Evolutionary conservation across 2,113 vertebrate species (phyloP), one percentile per base, ranked within the genome.

Genomic region (Scomber colias): DNA sequence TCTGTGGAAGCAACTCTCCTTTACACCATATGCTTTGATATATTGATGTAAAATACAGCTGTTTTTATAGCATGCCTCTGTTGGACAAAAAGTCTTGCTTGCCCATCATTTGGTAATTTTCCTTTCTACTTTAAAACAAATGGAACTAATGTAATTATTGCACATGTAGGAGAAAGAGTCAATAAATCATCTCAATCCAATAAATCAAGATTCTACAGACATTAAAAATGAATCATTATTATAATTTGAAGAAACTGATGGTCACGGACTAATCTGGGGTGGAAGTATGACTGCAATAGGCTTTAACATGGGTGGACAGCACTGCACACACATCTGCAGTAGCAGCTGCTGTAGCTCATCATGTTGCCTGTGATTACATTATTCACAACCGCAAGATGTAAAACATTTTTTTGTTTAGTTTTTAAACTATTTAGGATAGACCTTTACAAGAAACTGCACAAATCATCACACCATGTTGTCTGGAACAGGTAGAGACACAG

Each of bases 331-430:
- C 63, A 78, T 70, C 69, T 80, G 66, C 66, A 86, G 83, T 75
- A 83, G 84, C 71, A 82, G 75, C 83, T 84, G 55, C 82, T 81
- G 79, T 30, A 49, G 53, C 19, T 76, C 65, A 84, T 86, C 79
- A 81, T n/a, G 45, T 46, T 72, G 13, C 48, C 68, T 75, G 64
- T 66, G 31, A 85, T 85, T 83, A 67, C 67, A 59, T 35, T 77
- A 51, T 77, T 67, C 13, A 72, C 70, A 64, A 81, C 63, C 2
- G 3, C 73, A 84, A 59, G 60, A 51, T 71, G 17, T 85, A 62
- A 85, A 85, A 83, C 61, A 70, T 40, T 62, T 80, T 57, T 75
- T 44, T 24, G 16, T 59, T 65, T 21, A 21, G 19, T 31, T 46
- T 74, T 54, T 15, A 27, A 27, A 9, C 65, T 24, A 51, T 48